A percentile compares a stretch with the other conserved stretches of the same genome.
Evolutionary conservation across 2,797 vertebrate genomes (phyloP).

Genomic region (Xyrichtys novacula): DNA sequence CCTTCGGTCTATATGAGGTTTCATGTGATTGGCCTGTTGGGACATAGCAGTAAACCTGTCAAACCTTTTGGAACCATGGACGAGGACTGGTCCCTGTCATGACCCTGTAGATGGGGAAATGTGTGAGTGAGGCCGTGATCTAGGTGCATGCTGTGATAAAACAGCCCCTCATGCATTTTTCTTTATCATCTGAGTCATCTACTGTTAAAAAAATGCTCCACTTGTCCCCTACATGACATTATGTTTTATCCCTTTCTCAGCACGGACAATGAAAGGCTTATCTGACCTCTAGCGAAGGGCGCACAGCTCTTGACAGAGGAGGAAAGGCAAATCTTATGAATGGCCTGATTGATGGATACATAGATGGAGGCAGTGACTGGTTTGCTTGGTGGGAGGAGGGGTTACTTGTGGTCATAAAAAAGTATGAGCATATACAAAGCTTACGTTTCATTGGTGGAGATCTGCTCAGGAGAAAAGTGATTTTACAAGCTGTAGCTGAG

Average conservation of each 20-base stretch:
- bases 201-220: constrained; percentile 9
- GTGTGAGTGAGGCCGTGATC: constrained; percentile 21
- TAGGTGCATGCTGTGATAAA: constrained; percentile 23
- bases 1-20: constrained; percentile 18
- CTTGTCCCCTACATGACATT: constrained; percentile 24
- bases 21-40: constrained; percentile 23
- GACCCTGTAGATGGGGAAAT: constrained; percentile 32
- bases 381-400: constrained; percentile 37
- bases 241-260: constrained; percentile 32
- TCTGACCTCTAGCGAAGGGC: constrained; percentile 73
- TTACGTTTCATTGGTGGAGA: constrained; percentile 57
- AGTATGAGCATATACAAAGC: constrained; percentile 39
- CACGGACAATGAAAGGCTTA: constrained; percentile 38
- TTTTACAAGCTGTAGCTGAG: constrained; percentile 52
- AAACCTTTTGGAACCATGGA: constrained; percentile 77
- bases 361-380: constrained; percentile 42
- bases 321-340: constrained; percentile 64
- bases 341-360: constrained; percentile 68
- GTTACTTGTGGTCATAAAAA: constrained; percentile 43
- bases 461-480: constrained; percentile 24
- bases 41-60: constrained; percentile 43
- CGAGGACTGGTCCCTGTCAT: constrained; percentile 43
- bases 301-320: constrained; percentile 36
- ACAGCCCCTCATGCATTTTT: constrained; percentile 28
- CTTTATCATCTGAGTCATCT: constrained; percentile 30